Evolutionary conservation across 2,888 invertebrate genomes (phyloP).

Genomic region (Cryptus viduatorius): DNA sequence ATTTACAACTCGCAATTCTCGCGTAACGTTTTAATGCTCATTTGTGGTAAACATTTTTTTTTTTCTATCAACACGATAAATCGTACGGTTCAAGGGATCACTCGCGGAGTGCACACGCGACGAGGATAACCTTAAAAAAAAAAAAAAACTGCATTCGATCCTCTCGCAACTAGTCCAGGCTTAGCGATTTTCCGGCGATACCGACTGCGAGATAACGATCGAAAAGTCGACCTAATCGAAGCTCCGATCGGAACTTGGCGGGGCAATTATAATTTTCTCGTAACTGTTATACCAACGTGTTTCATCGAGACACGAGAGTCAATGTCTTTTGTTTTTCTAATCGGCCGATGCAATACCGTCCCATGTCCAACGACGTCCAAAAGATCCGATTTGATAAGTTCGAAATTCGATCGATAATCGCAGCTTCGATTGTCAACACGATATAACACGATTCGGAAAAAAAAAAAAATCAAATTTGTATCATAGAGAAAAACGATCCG

Average conservation of each 20-base stretch:
- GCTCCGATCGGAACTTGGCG: conserved; percentile 41
- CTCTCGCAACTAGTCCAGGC: conserved; percentile 65
- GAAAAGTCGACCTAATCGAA: conserved; percentile 1
- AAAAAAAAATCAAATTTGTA: conserved; percentile 31
- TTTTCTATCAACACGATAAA: not conserved
- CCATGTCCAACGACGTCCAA: conserved; percentile 21
- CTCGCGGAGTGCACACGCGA: conserved; percentile 57
- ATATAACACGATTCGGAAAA: conserved; percentile 39
- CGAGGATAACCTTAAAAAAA: conserved; percentile 20
- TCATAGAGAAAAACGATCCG: conserved; percentile 49
- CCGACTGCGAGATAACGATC: conserved; percentile 15
- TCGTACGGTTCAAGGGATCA: conserved; percentile 40
- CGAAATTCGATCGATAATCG: conserved; percentile 7
- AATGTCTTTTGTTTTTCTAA: conserved; percentile 8
- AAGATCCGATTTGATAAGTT: conserved; percentile 8
- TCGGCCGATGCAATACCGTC: conserved; percentile 55
- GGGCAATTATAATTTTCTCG: conserved; percentile 36
- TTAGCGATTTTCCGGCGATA: conserved; percentile 55
- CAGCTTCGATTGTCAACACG: conserved; percentile 35
- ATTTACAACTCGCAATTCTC: too few relatives aligned
- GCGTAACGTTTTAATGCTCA: not conserved
- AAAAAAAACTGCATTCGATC: conserved; percentile 50
- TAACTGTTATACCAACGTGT: not conserved
- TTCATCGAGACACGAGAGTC: not conserved
- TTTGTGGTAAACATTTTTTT: conserved; percentile 50